Conservation (phyloP, 2,113 vertebrate genomes). For the Vulpes vulpes region DNA sequence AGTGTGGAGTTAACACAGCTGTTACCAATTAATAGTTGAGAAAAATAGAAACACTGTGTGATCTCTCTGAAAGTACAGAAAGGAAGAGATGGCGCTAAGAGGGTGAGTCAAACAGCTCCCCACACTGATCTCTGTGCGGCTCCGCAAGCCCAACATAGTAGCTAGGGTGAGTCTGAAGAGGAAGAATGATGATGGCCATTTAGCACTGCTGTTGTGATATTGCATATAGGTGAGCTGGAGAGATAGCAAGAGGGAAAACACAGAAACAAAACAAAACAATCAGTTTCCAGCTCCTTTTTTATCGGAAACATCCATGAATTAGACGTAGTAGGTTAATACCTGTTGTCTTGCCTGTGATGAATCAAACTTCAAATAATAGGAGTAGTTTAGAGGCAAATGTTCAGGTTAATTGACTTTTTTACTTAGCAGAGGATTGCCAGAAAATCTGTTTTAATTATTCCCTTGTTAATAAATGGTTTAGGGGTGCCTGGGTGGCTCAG, state of each 20-base stretch:
- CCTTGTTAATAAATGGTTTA: constrained; percentile 16
- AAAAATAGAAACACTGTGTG: neutral
- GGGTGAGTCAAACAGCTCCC: neutral
- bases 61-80: neutral
- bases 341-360: neutral
- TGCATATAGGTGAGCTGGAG: neutral
- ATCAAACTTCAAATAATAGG: neutral
- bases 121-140: accelerated
- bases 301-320: neutral
- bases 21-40: neutral
- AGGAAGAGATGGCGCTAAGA: neutral
- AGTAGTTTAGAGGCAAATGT: neutral
- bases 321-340: neutral
- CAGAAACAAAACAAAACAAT: neutral
- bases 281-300: neutral
- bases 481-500: neutral
- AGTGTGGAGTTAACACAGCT: neutral
- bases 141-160: accelerated
- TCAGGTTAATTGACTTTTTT: constrained; percentile 19
- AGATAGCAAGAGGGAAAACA: neutral
- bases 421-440: neutral
- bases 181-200: neutral
- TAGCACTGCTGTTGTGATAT: neutral
- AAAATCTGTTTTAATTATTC: neutral
- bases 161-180: too few relatives aligned